Conservation (phyloP, 2,888 invertebrate genomes). For the Saturnia japonica region DNA sequence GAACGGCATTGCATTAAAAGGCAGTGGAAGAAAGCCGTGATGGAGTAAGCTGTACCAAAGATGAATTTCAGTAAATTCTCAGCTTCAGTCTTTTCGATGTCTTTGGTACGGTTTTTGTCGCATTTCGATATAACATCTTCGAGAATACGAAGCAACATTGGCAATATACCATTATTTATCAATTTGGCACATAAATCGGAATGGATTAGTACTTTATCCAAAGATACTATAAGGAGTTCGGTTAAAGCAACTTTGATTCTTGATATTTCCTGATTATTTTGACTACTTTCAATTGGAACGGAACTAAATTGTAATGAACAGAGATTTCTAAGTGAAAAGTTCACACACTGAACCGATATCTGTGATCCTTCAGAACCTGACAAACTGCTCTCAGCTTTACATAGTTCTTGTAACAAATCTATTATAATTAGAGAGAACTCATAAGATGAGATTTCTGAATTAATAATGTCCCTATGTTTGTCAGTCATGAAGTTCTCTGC, state of each 20-base stretch:
- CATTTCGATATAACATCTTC: constrained; percentile 79
- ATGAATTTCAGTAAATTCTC: constrained; percentile 81
- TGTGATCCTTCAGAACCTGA: constrained; percentile 79
- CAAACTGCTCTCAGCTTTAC: constrained; percentile 76
- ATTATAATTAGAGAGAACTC: constrained; percentile 82
- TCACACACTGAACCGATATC: constrained; percentile 82
- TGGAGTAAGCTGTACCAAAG: constrained; percentile 82
- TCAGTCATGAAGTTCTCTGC: constrained; percentile 80
- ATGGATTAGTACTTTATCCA: constrained; percentile 79
- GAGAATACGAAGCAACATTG: constrained; percentile 81
- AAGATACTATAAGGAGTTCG: constrained; percentile 79
- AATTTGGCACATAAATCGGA: constrained; percentile 80
- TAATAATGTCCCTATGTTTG: constrained; percentile 75
- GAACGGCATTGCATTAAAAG: constrained; percentile 79
- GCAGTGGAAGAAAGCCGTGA: constrained; percentile 83
- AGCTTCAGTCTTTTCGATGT: constrained; percentile 64
- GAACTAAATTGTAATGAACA: constrained; percentile 83
- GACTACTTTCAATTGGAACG: constrained; percentile 52
- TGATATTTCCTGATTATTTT: constrained; percentile 64
- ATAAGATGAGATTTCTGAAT: constrained; percentile 75
- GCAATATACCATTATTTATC: constrained; percentile 83
- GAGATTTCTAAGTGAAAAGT: constrained; percentile 82
- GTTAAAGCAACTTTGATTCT: constrained; percentile 80
- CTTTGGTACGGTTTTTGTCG: constrained; percentile 53
- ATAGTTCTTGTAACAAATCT: constrained; percentile 79